A percentile compares a stretch with the other conserved stretches of the same genome.
These are phyloP conservation scores for Drosophila maculinotata DNA, from an alignment of 2,888 invertebrate species.

Conservation along the genomic window DNA sequence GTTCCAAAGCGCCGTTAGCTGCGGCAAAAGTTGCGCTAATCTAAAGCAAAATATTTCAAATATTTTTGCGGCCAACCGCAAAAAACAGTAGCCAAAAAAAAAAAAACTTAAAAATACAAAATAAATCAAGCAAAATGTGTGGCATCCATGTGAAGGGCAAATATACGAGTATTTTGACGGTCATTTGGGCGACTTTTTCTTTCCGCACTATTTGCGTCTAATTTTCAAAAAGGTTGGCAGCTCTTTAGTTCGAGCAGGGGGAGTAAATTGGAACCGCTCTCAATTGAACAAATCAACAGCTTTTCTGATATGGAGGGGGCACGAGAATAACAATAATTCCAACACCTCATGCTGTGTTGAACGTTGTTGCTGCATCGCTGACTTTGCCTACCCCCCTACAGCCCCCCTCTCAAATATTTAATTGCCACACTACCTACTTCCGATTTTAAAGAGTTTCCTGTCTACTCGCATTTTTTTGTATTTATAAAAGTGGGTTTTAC, in stretches of 20 bases:
- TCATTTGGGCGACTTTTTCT: conserved; percentile 39
- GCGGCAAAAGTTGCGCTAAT: conserved; percentile 65
- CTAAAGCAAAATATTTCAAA: conserved; percentile 71
- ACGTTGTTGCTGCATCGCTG: conserved; percentile 54
- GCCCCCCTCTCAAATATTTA: conserved; percentile 27
- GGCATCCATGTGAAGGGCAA: conserved; percentile 70
- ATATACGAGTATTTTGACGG: conserved; percentile 40
- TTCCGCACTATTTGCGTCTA: conserved; percentile 73
- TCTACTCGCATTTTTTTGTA: conserved; percentile 5
- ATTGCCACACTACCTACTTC: conserved; percentile 73
- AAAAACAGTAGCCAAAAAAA: conserved; percentile 14
- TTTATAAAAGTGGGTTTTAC: conserved; percentile 30
- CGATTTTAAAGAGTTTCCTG: conserved; percentile 48
- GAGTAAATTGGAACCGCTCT: conserved; percentile 33
- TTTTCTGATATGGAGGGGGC: conserved; percentile 2
- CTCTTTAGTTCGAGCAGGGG: conserved; percentile 70
- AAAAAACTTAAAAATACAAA: conserved; percentile 14
- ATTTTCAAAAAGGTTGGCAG: conserved; percentile 49
- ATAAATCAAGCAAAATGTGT: conserved; percentile 52
- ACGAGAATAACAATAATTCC: conserved; percentile 33
- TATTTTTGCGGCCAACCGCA: conserved; percentile 42
- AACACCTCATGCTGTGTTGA: conserved; percentile 53
- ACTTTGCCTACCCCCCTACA: conserved; percentile 22
- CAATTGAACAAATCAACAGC: conserved; percentile 52
- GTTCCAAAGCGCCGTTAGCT: conserved; percentile 70